Percentiles rank a stretch among this genome's conserved stretches.
Conservation (phyloP, 2,888 invertebrate species). For the Trilocha varians region DNA sequence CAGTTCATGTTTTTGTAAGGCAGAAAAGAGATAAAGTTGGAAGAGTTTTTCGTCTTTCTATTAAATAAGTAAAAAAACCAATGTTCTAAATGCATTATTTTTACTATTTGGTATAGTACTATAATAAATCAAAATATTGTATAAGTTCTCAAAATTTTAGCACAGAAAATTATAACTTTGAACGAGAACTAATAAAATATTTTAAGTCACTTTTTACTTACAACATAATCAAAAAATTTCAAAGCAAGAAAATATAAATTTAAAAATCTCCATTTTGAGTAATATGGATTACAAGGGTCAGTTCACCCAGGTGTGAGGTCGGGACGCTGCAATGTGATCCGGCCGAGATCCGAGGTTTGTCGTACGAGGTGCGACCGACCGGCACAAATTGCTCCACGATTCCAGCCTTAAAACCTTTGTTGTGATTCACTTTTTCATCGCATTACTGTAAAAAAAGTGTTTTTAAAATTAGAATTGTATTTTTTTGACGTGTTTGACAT, state of each 20-base stretch:
- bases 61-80: no score
- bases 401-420: conserved; percentile 17
- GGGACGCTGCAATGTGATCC: conserved; percentile 23
- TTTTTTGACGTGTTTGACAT: no score
- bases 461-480: neutral
- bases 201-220: no score
- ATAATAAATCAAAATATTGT: no score
- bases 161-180: no score
- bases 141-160: no score
- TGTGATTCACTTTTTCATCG: conserved; percentile 14
- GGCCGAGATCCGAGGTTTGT: conserved; percentile 35
- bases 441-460: conserved; percentile 2
- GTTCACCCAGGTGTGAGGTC: conserved; percentile 8
- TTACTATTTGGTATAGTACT: no score
- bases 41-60: no score
- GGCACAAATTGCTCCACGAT: conserved; percentile 38
- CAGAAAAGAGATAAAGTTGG: no score
- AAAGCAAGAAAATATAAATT: neutral
- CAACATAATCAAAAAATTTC: neutral
- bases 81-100: no score
- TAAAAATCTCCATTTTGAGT: neutral
- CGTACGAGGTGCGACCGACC: conserved; percentile 28
- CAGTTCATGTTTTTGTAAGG: no score
- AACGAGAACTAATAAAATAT: no score
- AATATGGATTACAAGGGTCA: conserved; percentile 8